Evolutionary conservation across 2,113 vertebrate species (phyloP).

Genomic region (Genyomyrus donnyi): DNA sequence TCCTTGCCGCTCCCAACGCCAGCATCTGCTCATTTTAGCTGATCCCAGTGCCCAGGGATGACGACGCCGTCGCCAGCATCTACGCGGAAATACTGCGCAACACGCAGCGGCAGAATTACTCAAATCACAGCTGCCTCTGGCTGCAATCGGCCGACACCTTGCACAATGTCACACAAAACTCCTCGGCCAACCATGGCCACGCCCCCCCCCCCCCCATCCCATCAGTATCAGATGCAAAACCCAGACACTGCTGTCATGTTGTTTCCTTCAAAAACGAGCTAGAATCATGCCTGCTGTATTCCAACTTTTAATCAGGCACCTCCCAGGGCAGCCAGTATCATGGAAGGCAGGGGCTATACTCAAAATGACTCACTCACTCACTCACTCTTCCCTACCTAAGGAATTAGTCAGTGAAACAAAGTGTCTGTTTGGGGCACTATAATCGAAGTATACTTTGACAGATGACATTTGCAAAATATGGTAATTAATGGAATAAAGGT

Average conservation of each 20-base stretch:
- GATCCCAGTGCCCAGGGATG: background rate
- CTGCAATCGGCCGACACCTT: background rate
- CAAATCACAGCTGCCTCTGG: background rate
- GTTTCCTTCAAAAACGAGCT: background rate
- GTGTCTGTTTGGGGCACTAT: background rate
- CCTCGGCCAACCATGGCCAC: background rate
- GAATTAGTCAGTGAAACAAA: background rate
- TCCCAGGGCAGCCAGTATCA: slow-evolving; percentile 7
- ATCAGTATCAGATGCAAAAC: background rate
- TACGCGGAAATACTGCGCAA: background rate
- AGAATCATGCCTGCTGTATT: background rate
- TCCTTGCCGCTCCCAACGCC: background rate
- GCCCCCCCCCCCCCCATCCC: background rate
- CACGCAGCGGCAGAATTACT: background rate
- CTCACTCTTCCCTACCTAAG: background rate
- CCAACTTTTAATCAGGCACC: slow-evolving; percentile 25
- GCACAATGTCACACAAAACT: background rate
- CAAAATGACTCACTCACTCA: background rate
- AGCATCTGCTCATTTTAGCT: background rate
- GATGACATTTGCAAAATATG: background rate
- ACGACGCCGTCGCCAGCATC: background rate
- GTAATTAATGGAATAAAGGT: background rate
- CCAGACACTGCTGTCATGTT: background rate
- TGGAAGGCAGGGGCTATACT: background rate
- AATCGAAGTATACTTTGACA: background rate